These are phyloP conservation scores for Tyrannus savana DNA, from an alignment of 2,113 vertebrate species.

Conservation along the genomic window DNA sequence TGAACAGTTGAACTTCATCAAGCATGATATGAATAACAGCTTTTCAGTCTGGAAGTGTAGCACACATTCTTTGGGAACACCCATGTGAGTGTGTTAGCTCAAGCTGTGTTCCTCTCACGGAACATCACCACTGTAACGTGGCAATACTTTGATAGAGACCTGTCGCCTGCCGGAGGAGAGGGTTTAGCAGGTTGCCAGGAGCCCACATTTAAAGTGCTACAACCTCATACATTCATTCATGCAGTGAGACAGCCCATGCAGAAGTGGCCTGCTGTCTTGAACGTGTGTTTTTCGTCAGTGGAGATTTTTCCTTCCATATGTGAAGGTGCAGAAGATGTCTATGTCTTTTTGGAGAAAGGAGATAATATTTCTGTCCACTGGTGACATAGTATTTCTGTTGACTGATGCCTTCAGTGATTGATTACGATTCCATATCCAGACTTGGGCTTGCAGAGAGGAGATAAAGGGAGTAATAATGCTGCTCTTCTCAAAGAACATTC, in stretches of 20 bases:
- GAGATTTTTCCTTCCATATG: not conserved
- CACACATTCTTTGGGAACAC: not conserved
- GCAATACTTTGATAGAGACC: not conserved
- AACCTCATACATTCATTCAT: not conserved
- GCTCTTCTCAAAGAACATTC: not conserved
- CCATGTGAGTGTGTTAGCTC: not conserved
- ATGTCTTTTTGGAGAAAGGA: not conserved
- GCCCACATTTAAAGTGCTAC: not conserved
- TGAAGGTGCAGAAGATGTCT: not conserved
- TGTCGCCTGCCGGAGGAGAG: not conserved
- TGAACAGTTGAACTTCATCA: not conserved
- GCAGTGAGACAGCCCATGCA: not conserved
- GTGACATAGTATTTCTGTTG: not conserved
- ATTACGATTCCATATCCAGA: not conserved
- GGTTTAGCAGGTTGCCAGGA: not conserved
- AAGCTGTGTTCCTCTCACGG: not conserved
- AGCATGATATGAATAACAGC: not conserved
- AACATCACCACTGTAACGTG: fast-evolving
- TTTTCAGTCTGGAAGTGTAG: not conserved
- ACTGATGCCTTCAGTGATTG: not conserved
- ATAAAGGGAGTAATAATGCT: not conserved
- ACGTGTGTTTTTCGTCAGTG: not conserved
- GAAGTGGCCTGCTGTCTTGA: not conserved
- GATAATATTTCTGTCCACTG: not conserved
- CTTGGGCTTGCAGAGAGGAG: not conserved